These are phyloP conservation scores for Choreutis nemorana DNA, from an alignment of 2,888 invertebrate genomes.

Conservation along the genomic window DNA sequence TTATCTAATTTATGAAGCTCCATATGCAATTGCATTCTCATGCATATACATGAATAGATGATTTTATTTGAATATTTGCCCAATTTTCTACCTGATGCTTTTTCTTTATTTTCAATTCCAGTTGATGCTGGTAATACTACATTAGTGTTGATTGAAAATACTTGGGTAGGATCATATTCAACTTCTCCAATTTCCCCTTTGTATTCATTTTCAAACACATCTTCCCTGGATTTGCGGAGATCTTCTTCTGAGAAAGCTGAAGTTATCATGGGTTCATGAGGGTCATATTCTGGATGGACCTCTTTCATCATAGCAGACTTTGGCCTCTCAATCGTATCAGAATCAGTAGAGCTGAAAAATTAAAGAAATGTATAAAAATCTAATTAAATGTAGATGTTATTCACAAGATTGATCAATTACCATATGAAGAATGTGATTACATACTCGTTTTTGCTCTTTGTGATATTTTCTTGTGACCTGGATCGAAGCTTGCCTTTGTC, in stretches of 20 bases:
- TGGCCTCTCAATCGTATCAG: conserved; percentile 52
- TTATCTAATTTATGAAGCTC: too few relatives aligned
- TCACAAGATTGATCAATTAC: not conserved
- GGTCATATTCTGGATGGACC: conserved; percentile 53
- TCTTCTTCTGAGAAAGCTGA: conserved; percentile 59
- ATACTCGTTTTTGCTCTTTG: conserved; percentile 50
- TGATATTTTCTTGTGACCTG: conserved; percentile 41
- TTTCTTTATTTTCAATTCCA: conserved; percentile 30
- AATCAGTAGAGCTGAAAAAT: conserved; percentile 47
- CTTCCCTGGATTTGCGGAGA: conserved; percentile 47
- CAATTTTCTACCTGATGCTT: conserved; percentile 27
- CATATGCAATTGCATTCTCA: not conserved
- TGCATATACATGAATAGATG: not conserved
- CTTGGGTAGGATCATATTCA: conserved; percentile 35
- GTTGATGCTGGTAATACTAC: conserved; percentile 25
- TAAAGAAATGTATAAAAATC: conserved; percentile 5
- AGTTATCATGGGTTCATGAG: conserved; percentile 60
- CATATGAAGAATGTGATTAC: conserved; percentile 16
- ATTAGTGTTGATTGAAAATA: conserved; percentile 32
- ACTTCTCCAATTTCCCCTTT: conserved; percentile 35
- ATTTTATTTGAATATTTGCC: conserved; percentile 1
- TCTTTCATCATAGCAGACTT: conserved; percentile 57
- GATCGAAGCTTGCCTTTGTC: conserved; percentile 39
- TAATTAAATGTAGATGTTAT: not conserved
- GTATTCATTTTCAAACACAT: conserved; percentile 42